Percentiles rank a stretch among this genome's conserved stretches.
Evolutionary conservation across 2,113 vertebrate species (phyloP).

Genomic region (Acrocephalus arundinaceus): DNA sequence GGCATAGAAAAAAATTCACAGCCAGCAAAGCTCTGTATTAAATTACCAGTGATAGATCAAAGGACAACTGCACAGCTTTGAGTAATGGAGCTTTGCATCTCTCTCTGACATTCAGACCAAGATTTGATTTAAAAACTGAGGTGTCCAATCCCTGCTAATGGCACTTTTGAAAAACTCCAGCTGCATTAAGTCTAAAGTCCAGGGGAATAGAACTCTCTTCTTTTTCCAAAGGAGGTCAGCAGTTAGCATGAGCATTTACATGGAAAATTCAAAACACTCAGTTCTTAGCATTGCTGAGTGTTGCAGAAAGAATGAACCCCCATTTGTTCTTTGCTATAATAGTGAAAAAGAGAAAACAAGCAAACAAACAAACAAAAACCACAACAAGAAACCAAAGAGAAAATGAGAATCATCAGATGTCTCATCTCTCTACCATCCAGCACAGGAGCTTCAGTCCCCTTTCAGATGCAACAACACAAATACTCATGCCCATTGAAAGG

Average conservation of each 20-base stretch:
- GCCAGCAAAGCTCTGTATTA: conserved; percentile 7
- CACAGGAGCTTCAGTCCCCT: not conserved
- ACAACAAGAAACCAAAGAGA: not conserved
- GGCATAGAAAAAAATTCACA: not conserved
- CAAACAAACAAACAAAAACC: not conserved
- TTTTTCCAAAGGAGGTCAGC: not conserved
- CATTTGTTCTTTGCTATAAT: not conserved
- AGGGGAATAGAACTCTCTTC: not conserved
- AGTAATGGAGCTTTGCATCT: conserved; percentile 40
- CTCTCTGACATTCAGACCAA: not conserved
- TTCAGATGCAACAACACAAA: not conserved
- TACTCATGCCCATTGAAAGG: not conserved
- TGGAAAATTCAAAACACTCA: not conserved
- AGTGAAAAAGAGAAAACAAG: not conserved
- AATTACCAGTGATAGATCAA: conserved; percentile 46
- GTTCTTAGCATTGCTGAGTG: not conserved
- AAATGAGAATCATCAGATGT: not conserved
- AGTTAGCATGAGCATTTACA: not conserved
- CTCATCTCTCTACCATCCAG: not conserved
- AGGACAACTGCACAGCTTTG: conserved; percentile 24
- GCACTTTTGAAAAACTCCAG: conserved; percentile 30
- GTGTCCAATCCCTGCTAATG: not conserved
- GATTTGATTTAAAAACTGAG: conserved; percentile 42
- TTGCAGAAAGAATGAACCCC: not conserved
- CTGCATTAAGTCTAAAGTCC: not conserved